Percentiles rank a stretch among this genome's conserved stretches.
These are phyloP conservation scores for Takifugu rubripes DNA, from an alignment of 2,797 vertebrate species.

Conservation along the genomic window DNA sequence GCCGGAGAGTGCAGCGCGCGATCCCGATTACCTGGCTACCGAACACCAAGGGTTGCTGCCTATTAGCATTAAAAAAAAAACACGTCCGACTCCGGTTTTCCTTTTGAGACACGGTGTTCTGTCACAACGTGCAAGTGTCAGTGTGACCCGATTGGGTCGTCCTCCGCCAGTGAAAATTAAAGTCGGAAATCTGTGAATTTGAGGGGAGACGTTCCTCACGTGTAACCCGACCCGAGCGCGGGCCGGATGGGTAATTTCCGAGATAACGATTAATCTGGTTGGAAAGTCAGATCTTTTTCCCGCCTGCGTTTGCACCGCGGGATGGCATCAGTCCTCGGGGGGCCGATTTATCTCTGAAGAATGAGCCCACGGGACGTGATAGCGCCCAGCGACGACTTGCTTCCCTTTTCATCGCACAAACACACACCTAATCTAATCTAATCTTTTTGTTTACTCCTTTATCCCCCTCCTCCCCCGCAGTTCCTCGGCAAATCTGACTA, in stretches of 20 bases:
- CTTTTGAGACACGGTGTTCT: slow-evolving; percentile 11
- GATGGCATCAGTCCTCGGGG: slow-evolving; percentile 23
- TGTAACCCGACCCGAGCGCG: not conserved
- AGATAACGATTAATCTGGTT: slow-evolving; percentile 16
- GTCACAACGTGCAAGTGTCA: slow-evolving; percentile 13
- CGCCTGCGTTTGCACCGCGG: slow-evolving; percentile 12
- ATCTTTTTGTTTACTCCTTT: slow-evolving; percentile 16
- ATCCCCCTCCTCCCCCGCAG: not conserved
- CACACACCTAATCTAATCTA: slow-evolving; percentile 14
- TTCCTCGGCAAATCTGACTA: slow-evolving; percentile 7
- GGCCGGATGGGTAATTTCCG: slow-evolving; percentile 11
- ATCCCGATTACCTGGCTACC: too few relatives aligned
- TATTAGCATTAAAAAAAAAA: too few relatives aligned
- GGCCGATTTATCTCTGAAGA: slow-evolving; percentile 28
- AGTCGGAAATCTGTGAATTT: not conserved
- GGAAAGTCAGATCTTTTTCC: not conserved
- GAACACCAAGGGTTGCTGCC: too few relatives aligned
- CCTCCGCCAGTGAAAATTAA: too few relatives aligned
- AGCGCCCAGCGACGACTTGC: slow-evolving; percentile 5
- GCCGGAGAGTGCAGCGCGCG: not conserved
- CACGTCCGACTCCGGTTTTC: not conserved
- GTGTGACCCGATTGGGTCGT: too few relatives aligned
- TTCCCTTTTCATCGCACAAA: slow-evolving; percentile 22
- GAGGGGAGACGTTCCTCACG: not conserved
- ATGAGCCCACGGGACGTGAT: slow-evolving; percentile 18